A percentile compares a stretch with the other conserved stretches of the same genome.
phyloP scores from a whole-genome alignment of 92 coral and sea anemone species.

The Muricea muricata region DNA sequence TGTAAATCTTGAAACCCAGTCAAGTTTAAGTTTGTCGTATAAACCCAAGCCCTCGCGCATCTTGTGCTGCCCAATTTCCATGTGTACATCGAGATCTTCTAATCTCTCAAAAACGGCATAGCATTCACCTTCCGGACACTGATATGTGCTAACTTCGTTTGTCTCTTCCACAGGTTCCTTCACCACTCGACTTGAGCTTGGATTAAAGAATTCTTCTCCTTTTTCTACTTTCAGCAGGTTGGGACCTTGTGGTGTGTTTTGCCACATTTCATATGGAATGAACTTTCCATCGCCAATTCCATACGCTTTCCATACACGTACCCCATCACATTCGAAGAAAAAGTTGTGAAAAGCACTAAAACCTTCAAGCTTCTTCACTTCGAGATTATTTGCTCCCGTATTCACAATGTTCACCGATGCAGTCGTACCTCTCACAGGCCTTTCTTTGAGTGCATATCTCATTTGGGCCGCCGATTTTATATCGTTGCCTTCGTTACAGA shows the following conservation, averaged over 20 bases:
- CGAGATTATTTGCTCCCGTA: constrained; percentile 48
- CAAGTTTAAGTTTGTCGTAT: constrained; percentile 66
- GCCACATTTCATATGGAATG: constrained; percentile 54
- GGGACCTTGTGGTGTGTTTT: constrained; percentile 56
- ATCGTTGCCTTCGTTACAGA: constrained; percentile 79
- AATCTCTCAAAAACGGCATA: constrained; percentile 65
- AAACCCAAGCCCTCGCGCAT: constrained; percentile 29
- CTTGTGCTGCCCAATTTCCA: constrained; percentile 70
- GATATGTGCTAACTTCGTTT: neutral
- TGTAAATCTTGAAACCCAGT: constrained; percentile 65
- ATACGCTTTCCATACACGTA: constrained; percentile 76
- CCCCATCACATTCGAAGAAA: constrained; percentile 58
- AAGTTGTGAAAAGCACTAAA: constrained; percentile 71
- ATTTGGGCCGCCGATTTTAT: constrained; percentile 70
- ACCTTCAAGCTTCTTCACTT: constrained; percentile 54
- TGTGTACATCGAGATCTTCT: constrained; percentile 67
- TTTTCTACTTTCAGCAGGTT: constrained; percentile 47
- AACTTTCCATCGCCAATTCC: constrained; percentile 71
- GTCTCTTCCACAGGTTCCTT: neutral
- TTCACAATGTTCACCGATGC: constrained; percentile 66
- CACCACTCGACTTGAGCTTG: neutral
- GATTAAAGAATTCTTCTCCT: constrained; percentile 12
- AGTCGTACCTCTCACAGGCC: constrained; percentile 80
- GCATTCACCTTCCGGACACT: constrained; percentile 63
- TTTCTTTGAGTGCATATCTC: constrained; percentile 70